These are phyloP conservation scores for Rhinoraja longicauda DNA, from an alignment of 2,797 vertebrate species.

Conservation along the genomic window DNA sequence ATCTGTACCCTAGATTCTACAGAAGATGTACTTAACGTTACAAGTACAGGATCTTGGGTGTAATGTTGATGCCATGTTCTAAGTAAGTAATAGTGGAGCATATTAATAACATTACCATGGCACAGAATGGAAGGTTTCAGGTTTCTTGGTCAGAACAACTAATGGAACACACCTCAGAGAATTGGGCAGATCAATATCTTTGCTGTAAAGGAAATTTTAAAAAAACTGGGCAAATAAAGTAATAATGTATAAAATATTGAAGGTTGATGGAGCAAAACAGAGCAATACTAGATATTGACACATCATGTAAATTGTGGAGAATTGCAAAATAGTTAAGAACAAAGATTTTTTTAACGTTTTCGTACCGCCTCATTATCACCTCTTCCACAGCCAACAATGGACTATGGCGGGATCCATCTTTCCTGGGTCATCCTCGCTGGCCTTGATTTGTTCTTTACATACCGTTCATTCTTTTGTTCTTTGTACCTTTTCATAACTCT, in stretches of 20 bases:
- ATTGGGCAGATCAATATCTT: background rate
- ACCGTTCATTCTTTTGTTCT: too few species aligned
- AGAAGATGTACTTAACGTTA: background rate
- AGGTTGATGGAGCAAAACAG: background rate
- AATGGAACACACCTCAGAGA: background rate
- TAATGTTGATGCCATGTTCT: background rate
- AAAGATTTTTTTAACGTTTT: too few species aligned
- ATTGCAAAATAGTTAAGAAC: background rate
- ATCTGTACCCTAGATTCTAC: too few species aligned
- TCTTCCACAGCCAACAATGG: too few species aligned
- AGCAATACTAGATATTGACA: background rate
- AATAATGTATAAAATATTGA: background rate
- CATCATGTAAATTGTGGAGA: background rate
- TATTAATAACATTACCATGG: background rate
- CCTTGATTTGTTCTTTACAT: too few species aligned
- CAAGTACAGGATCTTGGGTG: background rate
- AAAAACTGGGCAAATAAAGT: background rate
- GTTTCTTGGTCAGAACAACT: background rate
- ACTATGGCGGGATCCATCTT: too few species aligned
- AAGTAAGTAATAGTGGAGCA: background rate
- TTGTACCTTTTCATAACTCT: too few species aligned
- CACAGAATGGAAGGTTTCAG: background rate
- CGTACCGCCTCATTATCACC: too few species aligned
- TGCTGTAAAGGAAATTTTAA: background rate
- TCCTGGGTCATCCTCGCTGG: too few species aligned